Base-by-base conservation (phyloP, 2,888 invertebrate species). In the Mythimna albipuncta region DNA sequence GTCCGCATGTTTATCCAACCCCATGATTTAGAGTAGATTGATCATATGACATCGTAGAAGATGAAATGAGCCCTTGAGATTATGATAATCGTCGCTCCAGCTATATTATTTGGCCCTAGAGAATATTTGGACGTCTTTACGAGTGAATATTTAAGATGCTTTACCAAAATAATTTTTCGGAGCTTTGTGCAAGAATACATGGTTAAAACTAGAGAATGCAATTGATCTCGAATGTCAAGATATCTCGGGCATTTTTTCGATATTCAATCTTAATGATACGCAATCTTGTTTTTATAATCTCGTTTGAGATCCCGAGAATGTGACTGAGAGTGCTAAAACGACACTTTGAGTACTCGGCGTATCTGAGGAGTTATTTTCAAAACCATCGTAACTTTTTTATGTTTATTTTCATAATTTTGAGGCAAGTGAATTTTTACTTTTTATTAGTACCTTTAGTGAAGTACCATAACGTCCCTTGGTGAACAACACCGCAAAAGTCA, bases 51-150 rank as follows among this genome's bases (percentile, higher is more conserved):
- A 41, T 50, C 61, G 38, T 35, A 57, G 9, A 35, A 68, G 38
- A 75, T 55, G 11, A 68, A 74, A 76, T 67, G 61, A 61, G 47
- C 61, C 44, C 19, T 41, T 55, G 50, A 62, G 41, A 75, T 76
- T 76, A 67, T 21, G 50, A 67, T 76, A 75, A 67, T 76, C 68
- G 61, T 19, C 54, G 6, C 11, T 41, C 55, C 13, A 47, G 47
- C 21, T 11, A 35, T 44, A 32, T 41, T 32, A 50, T 61, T 26
- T 32, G 68, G 6, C 38, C 26, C 21, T 6, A 11, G 38, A 47
- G 68, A 76, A 50, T 67, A 75, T 54, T 32, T 61, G 5, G 41
- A 21, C 63, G 47, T 26, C 26, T 50, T 19, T 47, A 61, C 16
- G 58, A 26, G 9, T 35, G 52, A 64, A 54, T 32, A 65, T 10